A percentile compares a stretch with the other conserved stretches of the same genome.
Evolutionary conservation across 2,888 invertebrate genomes (phyloP).

Genomic region (Coronaproctus castanopsis): DNA sequence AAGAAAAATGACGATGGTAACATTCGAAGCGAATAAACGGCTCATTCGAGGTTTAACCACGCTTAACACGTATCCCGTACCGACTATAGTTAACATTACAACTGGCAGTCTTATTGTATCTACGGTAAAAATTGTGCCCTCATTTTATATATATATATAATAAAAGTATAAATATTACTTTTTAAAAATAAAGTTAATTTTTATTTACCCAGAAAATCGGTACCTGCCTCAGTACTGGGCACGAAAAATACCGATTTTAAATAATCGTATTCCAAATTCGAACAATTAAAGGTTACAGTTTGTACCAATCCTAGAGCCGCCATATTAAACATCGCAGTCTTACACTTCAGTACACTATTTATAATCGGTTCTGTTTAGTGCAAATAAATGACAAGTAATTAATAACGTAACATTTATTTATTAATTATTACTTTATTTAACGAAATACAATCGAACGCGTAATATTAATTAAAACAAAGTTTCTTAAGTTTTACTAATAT

Average conservation of each 20-base stretch:
- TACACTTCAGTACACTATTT: background rate
- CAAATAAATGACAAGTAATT: too few species aligned
- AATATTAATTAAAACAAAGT: too few species aligned
- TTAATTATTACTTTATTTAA: too few species aligned
- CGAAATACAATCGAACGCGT: too few species aligned
- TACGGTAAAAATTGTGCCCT: too few species aligned
- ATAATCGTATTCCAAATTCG: constrained; percentile 33
- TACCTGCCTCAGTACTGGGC: constrained; percentile 21
- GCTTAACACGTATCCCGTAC: background rate
- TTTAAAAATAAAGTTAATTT: too few species aligned
- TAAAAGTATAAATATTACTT: too few species aligned
- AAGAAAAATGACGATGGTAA: background rate
- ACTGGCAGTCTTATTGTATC: too few species aligned
- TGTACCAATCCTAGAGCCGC: constrained; percentile 31
- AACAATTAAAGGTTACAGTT: constrained; percentile 34
- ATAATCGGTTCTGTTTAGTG: too few species aligned
- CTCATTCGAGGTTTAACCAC: background rate
- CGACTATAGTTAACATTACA: background rate
- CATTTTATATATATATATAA: too few species aligned
- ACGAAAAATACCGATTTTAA: constrained; percentile 37
- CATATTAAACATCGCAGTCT: constrained; percentile 22
- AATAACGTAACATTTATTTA: too few species aligned
- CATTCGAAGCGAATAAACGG: background rate
- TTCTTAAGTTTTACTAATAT: too few species aligned
- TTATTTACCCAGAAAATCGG: background rate